Evolutionary conservation across 2,888 invertebrate genomes (phyloP), one percentile per base, ranked within the genome.

Genomic region (Drosophila tripunctata): DNA sequence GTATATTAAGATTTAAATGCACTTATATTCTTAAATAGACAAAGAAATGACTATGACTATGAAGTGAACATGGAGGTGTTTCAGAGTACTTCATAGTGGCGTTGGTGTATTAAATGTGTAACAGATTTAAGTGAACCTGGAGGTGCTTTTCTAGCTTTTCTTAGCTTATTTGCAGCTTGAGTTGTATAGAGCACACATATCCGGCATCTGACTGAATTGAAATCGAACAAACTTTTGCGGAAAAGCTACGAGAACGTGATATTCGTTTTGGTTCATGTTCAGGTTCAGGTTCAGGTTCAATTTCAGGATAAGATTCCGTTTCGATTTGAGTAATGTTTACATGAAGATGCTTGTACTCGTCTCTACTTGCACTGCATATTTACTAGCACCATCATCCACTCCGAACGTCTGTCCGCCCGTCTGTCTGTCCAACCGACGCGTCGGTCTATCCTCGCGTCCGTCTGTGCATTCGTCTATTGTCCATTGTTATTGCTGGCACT

Each of bases 401-500:
- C n/a, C n/a, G n/a, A n/a, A n/a, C n/a, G 24, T 24, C 24, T 8
- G 24, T 27, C 48, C 10, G 22, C 15, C 35, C 22, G 22, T 48
- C 22, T 3, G 30, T 19, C 24, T 3, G 35, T 35, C 43, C 8
- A 27, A 14, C 45, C 4, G 19, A n/a, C 21, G 31, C 14, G 7
- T 3, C 12, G 22, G 35, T 48, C 44, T 24, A 24, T 31, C 35
- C 54, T 67, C 54, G n/a, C 6, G 35, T 35, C 43, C 8, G 38
- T 19, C 45, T 8, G 19, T 33, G 31, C 14, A 8, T 3, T 19
- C 30, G 35, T 48, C 44, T 24, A 24, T 31, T 40, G 60, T 67
- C 54, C 54, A 54, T 67, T 67, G 68, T 67, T 60, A 67, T 50
- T 67, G 60, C 54, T 21, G 27, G 40, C 40, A n/a, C 45, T 51